phyloP scores from a whole-genome alignment of 2,113 vertebrate genomes.

The Melanocharis versteri region DNA sequence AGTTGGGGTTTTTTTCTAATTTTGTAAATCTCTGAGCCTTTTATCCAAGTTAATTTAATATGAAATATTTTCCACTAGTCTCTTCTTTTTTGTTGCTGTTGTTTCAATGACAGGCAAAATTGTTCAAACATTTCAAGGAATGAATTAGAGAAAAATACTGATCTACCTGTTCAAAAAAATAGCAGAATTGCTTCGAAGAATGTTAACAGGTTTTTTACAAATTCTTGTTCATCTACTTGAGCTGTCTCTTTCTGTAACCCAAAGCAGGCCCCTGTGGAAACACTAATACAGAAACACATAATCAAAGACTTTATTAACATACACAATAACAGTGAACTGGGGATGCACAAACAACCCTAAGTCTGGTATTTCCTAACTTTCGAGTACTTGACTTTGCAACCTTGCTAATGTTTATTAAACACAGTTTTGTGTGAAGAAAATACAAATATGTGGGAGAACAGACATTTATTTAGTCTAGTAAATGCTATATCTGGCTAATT shows the following conservation, averaged over 20 bases:
- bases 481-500: constrained; percentile 43
- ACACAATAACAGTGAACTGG: background rate
- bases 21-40: background rate
- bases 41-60: background rate
- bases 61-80: background rate
- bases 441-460: constrained; percentile 40
- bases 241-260: background rate
- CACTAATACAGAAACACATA: background rate
- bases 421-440: constrained; percentile 33
- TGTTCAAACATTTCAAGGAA: background rate
- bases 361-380: background rate
- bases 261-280: background rate
- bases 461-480: constrained; percentile 46
- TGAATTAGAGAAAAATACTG: background rate
- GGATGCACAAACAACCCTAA: background rate
- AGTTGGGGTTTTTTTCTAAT: background rate
- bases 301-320: background rate
- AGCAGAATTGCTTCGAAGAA: background rate
- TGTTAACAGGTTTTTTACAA: background rate
- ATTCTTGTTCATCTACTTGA: background rate
- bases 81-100: background rate
- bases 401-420: background rate
- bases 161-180: background rate
- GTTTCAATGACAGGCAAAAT: background rate
- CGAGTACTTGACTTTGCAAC: background rate